Percentiles rank a stretch among this genome's conserved stretches.
phyloP scores from a whole-genome alignment of 2,113 vertebrate genomes.

The Phaethon lepturus region DNA sequence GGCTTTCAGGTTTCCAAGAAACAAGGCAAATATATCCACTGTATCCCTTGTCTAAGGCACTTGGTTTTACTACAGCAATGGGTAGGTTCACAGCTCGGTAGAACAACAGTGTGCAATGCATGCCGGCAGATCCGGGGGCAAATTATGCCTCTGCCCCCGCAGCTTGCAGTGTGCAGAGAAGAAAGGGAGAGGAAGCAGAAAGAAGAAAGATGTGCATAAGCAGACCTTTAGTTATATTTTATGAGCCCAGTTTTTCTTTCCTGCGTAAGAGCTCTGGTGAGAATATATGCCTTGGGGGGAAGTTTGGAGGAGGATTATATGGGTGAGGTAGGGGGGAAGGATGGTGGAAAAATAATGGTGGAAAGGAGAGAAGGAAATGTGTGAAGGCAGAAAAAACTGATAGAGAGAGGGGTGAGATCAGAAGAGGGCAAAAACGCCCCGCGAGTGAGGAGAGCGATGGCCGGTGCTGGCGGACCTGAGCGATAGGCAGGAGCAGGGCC shows the following conservation, averaged over 20 bases:
- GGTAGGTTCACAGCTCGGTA: neutral
- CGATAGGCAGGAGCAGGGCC: neutral
- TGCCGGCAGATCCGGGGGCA: neutral
- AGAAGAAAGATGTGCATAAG: neutral
- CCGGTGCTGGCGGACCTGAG: neutral
- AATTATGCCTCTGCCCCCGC: neutral
- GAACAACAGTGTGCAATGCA: neutral
- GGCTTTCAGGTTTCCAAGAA: constrained; percentile 61
- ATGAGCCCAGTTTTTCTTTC: neutral
- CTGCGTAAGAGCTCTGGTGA: neutral
- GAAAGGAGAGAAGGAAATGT: neutral
- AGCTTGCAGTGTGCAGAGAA: neutral
- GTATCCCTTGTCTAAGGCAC: neutral
- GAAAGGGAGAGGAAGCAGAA: neutral
- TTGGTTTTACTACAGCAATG: neutral
- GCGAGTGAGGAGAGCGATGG: too few relatives aligned
- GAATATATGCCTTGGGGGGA: neutral
- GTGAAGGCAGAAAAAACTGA: neutral
- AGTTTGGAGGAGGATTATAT: neutral
- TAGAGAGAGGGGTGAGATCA: neutral
- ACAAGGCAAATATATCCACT: constrained; percentile 45
- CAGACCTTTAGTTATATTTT: neutral
- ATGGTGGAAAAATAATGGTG: neutral
- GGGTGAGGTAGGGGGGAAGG: neutral
- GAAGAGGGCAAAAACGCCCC: accelerated